Evolutionary conservation across 2,888 invertebrate species (phyloP).

Genomic region (Micropterix aruncella): DNA sequence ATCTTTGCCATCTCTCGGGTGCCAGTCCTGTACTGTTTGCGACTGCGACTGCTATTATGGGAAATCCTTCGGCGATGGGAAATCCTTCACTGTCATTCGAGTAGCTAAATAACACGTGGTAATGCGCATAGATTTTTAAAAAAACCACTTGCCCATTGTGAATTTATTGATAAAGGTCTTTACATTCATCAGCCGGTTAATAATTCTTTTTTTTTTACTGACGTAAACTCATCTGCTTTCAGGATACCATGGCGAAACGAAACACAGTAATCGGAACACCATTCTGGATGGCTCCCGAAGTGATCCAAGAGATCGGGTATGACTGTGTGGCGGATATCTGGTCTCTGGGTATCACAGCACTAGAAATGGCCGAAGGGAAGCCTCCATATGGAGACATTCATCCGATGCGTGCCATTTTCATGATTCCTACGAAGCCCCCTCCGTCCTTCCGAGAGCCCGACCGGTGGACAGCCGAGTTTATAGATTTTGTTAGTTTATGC

Average conservation of each 20-base stretch:
- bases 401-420: slow-evolving; percentile 95
- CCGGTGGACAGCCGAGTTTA: slow-evolving; percentile 93
- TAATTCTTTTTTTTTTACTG: slow-evolving; percentile 3
- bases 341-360: slow-evolving; percentile 93
- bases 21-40: no score
- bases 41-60: no score
- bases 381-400: slow-evolving; percentile 96
- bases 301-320: slow-evolving; percentile 98
- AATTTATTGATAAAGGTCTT: no score
- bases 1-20: no score
- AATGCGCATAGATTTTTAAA: no score
- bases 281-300: slow-evolving; percentile 98
- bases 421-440: slow-evolving; percentile 99
- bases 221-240: slow-evolving; percentile 11
- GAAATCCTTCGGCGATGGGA: no score
- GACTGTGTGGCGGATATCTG: slow-evolving; percentile 99
- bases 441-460: slow-evolving; percentile 96
- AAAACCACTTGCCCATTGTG: no score
- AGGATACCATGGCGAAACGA: slow-evolving; percentile 95
- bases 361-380: slow-evolving; percentile 98
- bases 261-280: slow-evolving; percentile 93
- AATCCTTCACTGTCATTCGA: no score
- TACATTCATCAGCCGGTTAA: no score
- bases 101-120: no score
- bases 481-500: slow-evolving; percentile 91